Percentiles rank a stretch among this genome's conserved stretches.
phyloP scores from a whole-genome alignment of 2,888 invertebrate genomes.

The Agonopterix heracliana region DNA sequence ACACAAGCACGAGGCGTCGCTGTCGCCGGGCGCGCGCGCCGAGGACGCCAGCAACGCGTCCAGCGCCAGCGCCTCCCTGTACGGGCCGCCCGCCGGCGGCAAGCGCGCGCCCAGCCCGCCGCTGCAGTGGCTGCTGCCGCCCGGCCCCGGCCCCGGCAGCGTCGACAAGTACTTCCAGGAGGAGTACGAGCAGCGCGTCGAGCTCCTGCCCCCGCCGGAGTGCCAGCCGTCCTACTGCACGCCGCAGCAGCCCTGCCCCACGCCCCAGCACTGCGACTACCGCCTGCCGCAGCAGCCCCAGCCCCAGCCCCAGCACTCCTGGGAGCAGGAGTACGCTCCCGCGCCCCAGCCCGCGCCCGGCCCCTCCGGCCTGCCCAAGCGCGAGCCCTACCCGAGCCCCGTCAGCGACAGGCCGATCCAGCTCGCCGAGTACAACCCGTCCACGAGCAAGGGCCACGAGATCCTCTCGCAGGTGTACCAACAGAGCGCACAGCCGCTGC shows the following conservation, averaged over 20 bases:
- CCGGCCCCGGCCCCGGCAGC: slow-evolving; percentile 81
- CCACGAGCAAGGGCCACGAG: slow-evolving; percentile 96
- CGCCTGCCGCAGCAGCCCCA: slow-evolving; percentile 78
- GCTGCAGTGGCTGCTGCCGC: slow-evolving; percentile 83
- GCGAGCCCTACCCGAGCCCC: slow-evolving; percentile 60
- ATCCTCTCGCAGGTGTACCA: slow-evolving; percentile 95
- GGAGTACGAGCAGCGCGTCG: slow-evolving; percentile 83
- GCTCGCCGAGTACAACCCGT: slow-evolving; percentile 94
- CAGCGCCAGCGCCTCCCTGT: slow-evolving; percentile 77
- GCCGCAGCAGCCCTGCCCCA: slow-evolving; percentile 58
- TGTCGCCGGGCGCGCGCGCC: slow-evolving; percentile 82
- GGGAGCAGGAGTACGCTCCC: slow-evolving; percentile 77
- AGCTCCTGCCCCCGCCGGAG: slow-evolving; percentile 67
- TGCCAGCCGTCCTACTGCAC: slow-evolving; percentile 69
- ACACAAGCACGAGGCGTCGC: slow-evolving; percentile 79
- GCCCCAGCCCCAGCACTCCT: slow-evolving; percentile 80
- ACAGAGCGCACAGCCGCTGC: slow-evolving; percentile 90
- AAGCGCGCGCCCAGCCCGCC: slow-evolving; percentile 72
- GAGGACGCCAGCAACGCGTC: slow-evolving; percentile 85
- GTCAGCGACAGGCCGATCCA: slow-evolving; percentile 79
- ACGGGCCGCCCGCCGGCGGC: slow-evolving; percentile 67
- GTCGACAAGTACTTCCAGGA: slow-evolving; percentile 78
- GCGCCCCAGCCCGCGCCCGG: slow-evolving; percentile 66
- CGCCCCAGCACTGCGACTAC: slow-evolving; percentile 79
- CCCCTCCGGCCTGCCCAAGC: slow-evolving; percentile 81